Evolutionary conservation across 2,113 vertebrate genomes (phyloP).

Genomic region (Python bivittatus): DNA sequence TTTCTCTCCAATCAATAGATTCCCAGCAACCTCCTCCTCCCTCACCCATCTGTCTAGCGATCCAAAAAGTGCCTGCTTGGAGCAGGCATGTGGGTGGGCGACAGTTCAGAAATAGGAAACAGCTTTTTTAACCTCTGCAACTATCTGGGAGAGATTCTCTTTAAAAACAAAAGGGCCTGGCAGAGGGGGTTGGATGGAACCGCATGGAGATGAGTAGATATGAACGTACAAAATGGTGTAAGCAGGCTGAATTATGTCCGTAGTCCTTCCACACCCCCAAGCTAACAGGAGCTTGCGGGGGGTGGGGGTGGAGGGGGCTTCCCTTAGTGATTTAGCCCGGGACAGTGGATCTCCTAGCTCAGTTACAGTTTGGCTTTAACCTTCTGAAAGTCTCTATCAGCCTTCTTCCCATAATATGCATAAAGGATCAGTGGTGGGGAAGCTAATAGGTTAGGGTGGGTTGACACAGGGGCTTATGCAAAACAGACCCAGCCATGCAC

Average conservation of each 20-base stretch:
- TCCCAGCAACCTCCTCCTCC: background rate
- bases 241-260: background rate
- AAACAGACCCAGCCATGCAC: background rate
- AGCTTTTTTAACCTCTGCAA: background rate
- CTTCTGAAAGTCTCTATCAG: background rate
- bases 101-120: conserved; percentile 3
- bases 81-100: background rate
- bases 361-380: background rate
- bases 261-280: background rate
- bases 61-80: background rate
- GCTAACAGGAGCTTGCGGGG: background rate
- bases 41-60: background rate
- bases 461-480: background rate
- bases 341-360: background rate
- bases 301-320: background rate
- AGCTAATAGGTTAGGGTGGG: background rate
- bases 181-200: background rate
- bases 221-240: background rate
- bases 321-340: background rate
- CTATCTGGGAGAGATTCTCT: background rate
- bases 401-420: background rate
- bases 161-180: background rate
- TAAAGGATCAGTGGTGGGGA: background rate
- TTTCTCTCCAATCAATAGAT: background rate
- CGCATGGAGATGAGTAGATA: background rate